Evolutionary conservation across 2,888 invertebrate genomes (phyloP), one percentile per base, ranked within the genome.

Genomic region (Xanthia icteritia): DNA sequence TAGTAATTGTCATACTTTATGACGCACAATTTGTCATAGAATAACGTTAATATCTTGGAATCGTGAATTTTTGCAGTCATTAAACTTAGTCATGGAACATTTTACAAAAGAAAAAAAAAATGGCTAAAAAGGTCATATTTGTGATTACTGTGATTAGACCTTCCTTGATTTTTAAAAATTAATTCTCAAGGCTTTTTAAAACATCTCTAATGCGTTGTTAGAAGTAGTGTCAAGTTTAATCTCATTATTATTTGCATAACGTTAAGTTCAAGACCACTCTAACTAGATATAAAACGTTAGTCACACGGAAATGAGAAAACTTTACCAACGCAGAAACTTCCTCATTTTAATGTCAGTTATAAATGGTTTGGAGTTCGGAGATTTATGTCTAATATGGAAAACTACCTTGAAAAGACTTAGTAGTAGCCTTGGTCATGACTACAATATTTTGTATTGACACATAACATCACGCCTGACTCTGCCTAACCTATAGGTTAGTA

Each of bases 21-120:
- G 72, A 82, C 45, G 23, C 51, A 63, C 60, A 69, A 68, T 69
- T 69, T 68, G 6, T 75, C 72, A 64, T 64, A 56, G 17, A 73
- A 64, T 71, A 42, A 54, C 31, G 5, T 71, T 54, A 77, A 72
- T 66, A 61, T 45, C 56, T 51, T 45, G 17, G 31, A 64, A 71
- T 66, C 72, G 23, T 60, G 0, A 45, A 11, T 36, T 85, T 82
- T 82, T 86, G 27, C 56, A 1, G 31, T 56, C 79, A 79, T 86
- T 73, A 31, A 39, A 56, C 64, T 56, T 66, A 70, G 36, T 75
- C 68, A 73, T 56, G 27, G 23, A 23, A 39, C 1, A 66, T 63
- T 63, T n/a, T n/a, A 15, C 4, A 27, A 13, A 65, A 23, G 0
- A 11, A 31, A 36, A 39, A 58, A 56, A 71, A 45, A 31, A 31